Conservation (phyloP, 2,113 vertebrate species). For the Casuarius casuarius region DNA sequence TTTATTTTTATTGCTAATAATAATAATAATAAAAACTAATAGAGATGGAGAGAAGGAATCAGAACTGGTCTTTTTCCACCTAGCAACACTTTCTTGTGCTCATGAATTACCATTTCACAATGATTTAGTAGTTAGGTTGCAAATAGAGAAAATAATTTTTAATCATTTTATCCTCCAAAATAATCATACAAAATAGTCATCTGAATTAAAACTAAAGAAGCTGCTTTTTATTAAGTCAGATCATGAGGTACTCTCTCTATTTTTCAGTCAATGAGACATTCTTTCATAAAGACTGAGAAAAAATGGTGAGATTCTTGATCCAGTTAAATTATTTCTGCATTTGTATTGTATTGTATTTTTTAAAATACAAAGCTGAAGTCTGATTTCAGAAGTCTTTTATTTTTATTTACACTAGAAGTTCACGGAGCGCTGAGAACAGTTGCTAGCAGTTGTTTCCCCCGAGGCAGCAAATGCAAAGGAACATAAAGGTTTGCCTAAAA, state of each 20-base stretch:
- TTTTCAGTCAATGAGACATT: background rate
- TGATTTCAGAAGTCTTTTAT: background rate
- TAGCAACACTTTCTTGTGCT: background rate
- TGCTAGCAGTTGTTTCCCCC: conserved; percentile 1
- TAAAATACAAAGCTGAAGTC: background rate
- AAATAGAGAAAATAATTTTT: background rate
- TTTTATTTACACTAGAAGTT: background rate
- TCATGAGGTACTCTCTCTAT: background rate
- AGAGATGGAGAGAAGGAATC: background rate
- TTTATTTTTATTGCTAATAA: background rate
- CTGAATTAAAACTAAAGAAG: background rate
- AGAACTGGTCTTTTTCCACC: background rate
- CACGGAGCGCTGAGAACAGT: background rate
- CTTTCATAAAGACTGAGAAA: background rate
- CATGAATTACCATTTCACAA: background rate
- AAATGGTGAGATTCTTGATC: background rate
- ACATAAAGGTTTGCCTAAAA: conserved; percentile 2
- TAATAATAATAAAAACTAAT: background rate
- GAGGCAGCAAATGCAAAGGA: background rate
- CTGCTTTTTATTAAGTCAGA: background rate
- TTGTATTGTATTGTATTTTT: background rate
- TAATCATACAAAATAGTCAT: background rate
- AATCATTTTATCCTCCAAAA: background rate
- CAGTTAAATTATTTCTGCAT: background rate
- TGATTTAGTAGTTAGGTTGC: background rate